phyloP scores from a whole-genome alignment of 2,113 vertebrate genomes.

The Stomatorhinus ivindoensis region DNA sequence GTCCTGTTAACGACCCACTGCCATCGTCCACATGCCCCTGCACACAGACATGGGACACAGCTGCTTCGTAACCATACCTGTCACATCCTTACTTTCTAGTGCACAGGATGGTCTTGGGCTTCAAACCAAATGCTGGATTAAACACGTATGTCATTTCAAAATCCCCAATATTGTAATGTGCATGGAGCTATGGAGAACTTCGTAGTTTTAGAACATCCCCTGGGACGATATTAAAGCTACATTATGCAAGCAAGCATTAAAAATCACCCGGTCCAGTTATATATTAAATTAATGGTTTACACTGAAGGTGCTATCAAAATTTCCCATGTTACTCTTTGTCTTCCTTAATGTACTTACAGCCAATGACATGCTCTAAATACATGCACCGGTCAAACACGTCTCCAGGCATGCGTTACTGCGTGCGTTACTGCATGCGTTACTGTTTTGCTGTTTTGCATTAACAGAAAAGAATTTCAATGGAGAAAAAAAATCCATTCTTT shows the following conservation, averaged over 20 bases:
- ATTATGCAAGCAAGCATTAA: not conserved
- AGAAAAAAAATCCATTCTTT: not conserved
- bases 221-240: not conserved
- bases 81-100: not conserved
- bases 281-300: not conserved
- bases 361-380: not conserved
- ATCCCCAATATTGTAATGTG: not conserved
- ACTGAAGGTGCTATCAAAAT: not conserved
- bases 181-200: not conserved
- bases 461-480: not conserved
- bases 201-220: not conserved
- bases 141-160: not conserved
- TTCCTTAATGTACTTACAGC: not conserved
- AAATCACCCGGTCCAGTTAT: not conserved
- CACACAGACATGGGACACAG: not conserved
- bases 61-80: not conserved
- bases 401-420: not conserved
- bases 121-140: not conserved
- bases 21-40: not conserved
- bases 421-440: no score
- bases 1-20: conserved; percentile 22
- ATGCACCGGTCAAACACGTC: not conserved
- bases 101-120: not conserved
- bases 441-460: not conserved
- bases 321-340: not conserved